Conservation (phyloP, 2,888 invertebrate species). For the Brachyptera risi region DNA sequence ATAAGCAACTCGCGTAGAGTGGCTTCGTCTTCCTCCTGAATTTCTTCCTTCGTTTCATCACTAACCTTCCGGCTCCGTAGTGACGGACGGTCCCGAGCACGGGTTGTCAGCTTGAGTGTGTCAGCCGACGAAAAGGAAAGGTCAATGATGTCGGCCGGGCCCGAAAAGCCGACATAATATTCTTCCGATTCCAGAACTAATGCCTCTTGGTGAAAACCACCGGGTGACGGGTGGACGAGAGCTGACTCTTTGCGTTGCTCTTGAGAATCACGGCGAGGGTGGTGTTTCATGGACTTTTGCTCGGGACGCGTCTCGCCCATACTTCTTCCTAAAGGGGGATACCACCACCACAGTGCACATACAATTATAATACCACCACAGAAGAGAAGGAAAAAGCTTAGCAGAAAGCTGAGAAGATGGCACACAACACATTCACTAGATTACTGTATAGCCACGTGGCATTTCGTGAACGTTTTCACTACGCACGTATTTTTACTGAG, state of each 20-base stretch:
- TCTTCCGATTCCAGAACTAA: slow-evolving; percentile 48
- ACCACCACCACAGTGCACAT: slow-evolving; percentile 5
- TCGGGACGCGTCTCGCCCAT: slow-evolving; percentile 31
- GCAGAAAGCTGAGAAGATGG: too few species aligned
- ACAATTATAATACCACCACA: background rate
- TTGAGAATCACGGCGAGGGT: slow-evolving; percentile 9
- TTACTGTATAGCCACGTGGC: too few species aligned
- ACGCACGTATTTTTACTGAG: too few species aligned
- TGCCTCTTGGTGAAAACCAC: slow-evolving; percentile 37
- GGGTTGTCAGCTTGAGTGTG: slow-evolving; percentile 48
- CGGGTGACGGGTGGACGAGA: slow-evolving; percentile 24
- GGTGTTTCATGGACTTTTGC: slow-evolving; percentile 31
- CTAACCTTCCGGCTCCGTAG: slow-evolving; percentile 56
- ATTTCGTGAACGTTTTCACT: too few species aligned
- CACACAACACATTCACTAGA: too few species aligned
- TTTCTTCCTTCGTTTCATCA: slow-evolving; percentile 79
- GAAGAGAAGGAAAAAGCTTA: too few species aligned
- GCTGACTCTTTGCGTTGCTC: slow-evolving; percentile 20
- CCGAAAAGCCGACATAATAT: slow-evolving; percentile 47
- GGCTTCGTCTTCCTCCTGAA: slow-evolving; percentile 74
- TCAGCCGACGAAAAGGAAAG: slow-evolving; percentile 46
- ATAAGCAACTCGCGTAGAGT: slow-evolving; percentile 92
- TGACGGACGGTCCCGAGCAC: slow-evolving; percentile 37
- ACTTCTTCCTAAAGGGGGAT: slow-evolving; percentile 30
- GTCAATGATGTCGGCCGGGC: slow-evolving; percentile 41